Percentiles rank a stretch among this genome's conserved stretches.
Conservation (phyloP, 2,797 vertebrate species). For the Poeciliopsis infans region DNA sequence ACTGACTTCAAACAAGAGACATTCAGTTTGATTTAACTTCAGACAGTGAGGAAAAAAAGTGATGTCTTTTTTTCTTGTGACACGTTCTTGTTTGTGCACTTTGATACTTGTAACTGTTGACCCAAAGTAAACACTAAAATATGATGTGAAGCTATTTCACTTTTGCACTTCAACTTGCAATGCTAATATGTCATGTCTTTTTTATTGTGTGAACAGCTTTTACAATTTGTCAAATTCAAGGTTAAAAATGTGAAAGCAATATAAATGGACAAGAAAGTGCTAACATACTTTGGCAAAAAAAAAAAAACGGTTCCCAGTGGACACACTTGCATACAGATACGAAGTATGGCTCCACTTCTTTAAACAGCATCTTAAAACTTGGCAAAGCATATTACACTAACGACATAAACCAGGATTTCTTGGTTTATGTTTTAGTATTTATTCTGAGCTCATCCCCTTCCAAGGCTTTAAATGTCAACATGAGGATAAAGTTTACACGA, state of each 20-base stretch:
- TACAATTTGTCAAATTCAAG: not conserved
- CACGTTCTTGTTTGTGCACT: not conserved
- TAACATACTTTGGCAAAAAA: not conserved
- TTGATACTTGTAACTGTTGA: not conserved
- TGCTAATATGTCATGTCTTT: not conserved
- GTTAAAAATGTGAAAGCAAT: not conserved
- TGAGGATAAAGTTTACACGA: constrained; percentile 10
- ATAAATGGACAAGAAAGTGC: not conserved
- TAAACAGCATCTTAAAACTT: not conserved
- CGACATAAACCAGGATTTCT: not conserved
- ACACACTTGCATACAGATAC: not conserved
- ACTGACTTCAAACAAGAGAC: not conserved
- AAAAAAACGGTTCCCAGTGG: not conserved
- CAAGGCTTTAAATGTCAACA: not conserved
- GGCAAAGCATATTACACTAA: not conserved
- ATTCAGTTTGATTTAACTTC: not conserved
- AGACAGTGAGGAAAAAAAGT: not conserved
- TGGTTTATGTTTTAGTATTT: not conserved
- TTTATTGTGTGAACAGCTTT: not conserved
- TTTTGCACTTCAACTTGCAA: not conserved
- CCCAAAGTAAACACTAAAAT: not conserved
- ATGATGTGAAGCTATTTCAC: not conserved
- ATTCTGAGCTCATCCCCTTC: not conserved
- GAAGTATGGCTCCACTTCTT: not conserved
- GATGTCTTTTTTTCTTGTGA: not conserved